phyloP scores from a whole-genome alignment of 2,888 invertebrate species.

The Orthosia cruda region DNA sequence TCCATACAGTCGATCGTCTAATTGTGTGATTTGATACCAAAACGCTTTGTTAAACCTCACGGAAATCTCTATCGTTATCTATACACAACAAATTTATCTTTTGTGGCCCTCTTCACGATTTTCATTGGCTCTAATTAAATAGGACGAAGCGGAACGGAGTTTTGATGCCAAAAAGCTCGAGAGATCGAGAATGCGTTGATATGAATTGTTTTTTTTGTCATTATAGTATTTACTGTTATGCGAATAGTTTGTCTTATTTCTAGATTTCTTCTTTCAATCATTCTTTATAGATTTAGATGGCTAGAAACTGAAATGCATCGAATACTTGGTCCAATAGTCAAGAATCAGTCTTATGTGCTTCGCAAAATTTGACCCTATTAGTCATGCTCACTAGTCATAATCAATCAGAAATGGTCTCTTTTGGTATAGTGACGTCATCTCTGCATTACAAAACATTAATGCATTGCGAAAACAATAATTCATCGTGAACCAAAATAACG shows the following conservation, averaged over 20 bases:
- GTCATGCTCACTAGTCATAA: too few relatives aligned
- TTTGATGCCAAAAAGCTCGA: conserved; percentile 59
- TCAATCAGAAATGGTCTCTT: not conserved
- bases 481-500: too few relatives aligned
- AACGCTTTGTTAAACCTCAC: conserved; percentile 88
- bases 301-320: not conserved
- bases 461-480: not conserved
- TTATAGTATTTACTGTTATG: conserved; percentile 43
- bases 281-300: not conserved
- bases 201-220: conserved; percentile 37
- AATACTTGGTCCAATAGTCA: not conserved
- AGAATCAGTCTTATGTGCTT: too few relatives aligned
- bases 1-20: conserved; percentile 88
- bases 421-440: not conserved
- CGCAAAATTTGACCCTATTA: too few relatives aligned
- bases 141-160: conserved; percentile 69
- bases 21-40: conserved; percentile 91
- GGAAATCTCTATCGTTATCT: conserved; percentile 89
- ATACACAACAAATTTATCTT: conserved; percentile 86
- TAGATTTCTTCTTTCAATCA: conserved; percentile 8
- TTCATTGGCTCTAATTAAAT: conserved; percentile 78
- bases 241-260: conserved; percentile 33
- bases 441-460: not conserved
- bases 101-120: conserved; percentile 80
- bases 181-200: conserved; percentile 49